Evolutionary conservation across 2,113 vertebrate species (phyloP), one percentile per base, ranked within the genome.

Genomic region (Hippocampus abdominalis): DNA sequence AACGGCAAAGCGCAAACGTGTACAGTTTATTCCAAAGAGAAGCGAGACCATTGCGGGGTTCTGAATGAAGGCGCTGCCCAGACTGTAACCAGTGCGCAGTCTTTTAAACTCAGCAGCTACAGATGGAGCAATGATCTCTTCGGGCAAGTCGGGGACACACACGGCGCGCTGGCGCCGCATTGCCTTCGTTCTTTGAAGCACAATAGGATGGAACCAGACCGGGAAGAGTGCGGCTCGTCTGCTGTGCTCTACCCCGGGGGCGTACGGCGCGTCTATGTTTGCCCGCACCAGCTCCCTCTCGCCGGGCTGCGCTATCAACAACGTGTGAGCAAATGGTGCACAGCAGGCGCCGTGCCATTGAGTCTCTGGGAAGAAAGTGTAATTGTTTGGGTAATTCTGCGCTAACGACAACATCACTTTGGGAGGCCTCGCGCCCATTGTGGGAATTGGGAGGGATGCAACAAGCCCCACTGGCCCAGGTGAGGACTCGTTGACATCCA

Each of bases 321-420:
- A 86, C 81, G 76, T 73, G 84, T 74, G 81, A 89, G 79, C 89
- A 89, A 90, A 89, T 89, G 86, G 84, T 71, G 84, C 89, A 85
- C 89, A 87, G 89, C 79, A 76, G 88, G 89, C 76, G 21, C 57
- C 60, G 40, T 84, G 83, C 84, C 84, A 81, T 63, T 67, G 80
- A 84, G 82, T 71, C 86, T 79, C 79, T 36, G 0, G 13, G 68
- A 83, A 84, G 81, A 84, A 85, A 81, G 83, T 78, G 74, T 81
- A 84, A 86, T 88, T 85, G 84, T 85, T 74, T 54, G 70, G 59
- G 71, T 87, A 78, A 88, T 90, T 85, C 80, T 63, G 76, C 60
- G 73, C 63, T 18, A 83, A 82, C 86, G 68, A 59, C 79, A 72
- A 63, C 61, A 69, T 72, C 77, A 81, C 82, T 71, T 80, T 76